These are phyloP conservation scores for Ophion slaviceki DNA, from an alignment of 2,888 invertebrate species.

Conservation along the genomic window DNA sequence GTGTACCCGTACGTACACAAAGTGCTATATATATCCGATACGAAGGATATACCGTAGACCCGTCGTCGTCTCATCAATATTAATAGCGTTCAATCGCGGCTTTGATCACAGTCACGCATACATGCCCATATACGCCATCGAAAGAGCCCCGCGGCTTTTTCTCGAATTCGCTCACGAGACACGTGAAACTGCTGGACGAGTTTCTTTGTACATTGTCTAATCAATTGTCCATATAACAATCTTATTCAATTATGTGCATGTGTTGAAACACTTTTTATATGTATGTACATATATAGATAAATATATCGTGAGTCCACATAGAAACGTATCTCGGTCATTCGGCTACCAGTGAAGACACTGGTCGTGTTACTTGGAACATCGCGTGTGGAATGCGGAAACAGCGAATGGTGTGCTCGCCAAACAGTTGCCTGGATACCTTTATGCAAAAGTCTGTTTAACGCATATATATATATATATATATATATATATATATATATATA, in stretches of 20 bases:
- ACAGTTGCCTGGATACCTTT: not conserved
- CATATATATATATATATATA: slow-evolving; percentile 19
- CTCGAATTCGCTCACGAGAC: slow-evolving; percentile 42
- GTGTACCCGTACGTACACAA: not conserved
- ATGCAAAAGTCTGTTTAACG: no score
- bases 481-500: slow-evolving; percentile 11
- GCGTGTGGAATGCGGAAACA: slow-evolving; percentile 62
- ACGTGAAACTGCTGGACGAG: slow-evolving; percentile 41
- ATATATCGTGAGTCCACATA: slow-evolving; percentile 15
- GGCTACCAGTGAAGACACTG: slow-evolving; percentile 54
- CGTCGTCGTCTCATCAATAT: slow-evolving; percentile 59
- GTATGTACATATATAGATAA: slow-evolving; percentile 1
- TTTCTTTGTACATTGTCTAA: slow-evolving; percentile 46
- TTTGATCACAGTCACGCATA: slow-evolving; percentile 60
- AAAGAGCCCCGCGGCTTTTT: slow-evolving; percentile 8
- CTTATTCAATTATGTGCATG: not conserved
- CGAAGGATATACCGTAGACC: not conserved
- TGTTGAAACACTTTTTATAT: slow-evolving; percentile 19
- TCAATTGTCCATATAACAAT: slow-evolving; percentile 12
- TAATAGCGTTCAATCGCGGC: slow-evolving; percentile 50
- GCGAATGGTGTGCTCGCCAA: slow-evolving; percentile 38
- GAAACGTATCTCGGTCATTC: slow-evolving; percentile 56
- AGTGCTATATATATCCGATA: not conserved
- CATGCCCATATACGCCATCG: slow-evolving; percentile 5
- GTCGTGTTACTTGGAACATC: slow-evolving; percentile 25